Percentiles rank a stretch among this genome's conserved stretches.
Conservation (phyloP, 2,113 vertebrate species). For the Cyphomyrus discorhynchus region DNA sequence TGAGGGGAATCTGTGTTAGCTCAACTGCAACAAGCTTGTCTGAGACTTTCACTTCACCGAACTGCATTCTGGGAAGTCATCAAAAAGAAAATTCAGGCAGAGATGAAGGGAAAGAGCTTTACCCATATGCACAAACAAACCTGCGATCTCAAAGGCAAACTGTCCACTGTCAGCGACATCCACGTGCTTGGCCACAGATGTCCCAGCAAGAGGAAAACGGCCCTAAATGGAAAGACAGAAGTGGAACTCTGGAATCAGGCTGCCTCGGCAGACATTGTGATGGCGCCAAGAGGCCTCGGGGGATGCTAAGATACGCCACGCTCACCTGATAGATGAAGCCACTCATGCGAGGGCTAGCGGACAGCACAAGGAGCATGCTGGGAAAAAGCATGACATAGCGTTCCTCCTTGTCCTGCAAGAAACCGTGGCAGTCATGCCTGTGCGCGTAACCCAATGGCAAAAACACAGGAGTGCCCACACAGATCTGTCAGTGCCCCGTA, state of each 20-base stretch:
- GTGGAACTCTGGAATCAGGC: not conserved
- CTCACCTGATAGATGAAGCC: slow-evolving; percentile 95
- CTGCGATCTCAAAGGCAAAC: slow-evolving; percentile 84
- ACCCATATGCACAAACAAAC: slow-evolving; percentile 51
- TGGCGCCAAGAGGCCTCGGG: not conserved
- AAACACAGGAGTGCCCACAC: not conserved
- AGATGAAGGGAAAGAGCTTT: not conserved
- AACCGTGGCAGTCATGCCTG: slow-evolving; percentile 1
- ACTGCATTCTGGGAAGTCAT: not conserved
- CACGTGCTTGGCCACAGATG: slow-evolving; percentile 70
- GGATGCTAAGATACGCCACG: not conserved
- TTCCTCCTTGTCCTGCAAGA: slow-evolving; percentile 84
- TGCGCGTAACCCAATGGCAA: not conserved
- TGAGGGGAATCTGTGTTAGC: not conserved
- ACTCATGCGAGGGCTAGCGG: slow-evolving; percentile 92
- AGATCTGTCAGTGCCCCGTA: not conserved
- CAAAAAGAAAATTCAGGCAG: not conserved
- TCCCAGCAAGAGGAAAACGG: slow-evolving; percentile 71
- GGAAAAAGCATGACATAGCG: slow-evolving; percentile 90
- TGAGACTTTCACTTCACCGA: not conserved
- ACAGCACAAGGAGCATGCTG: slow-evolving; percentile 78
- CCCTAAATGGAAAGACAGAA: slow-evolving; percentile 56
- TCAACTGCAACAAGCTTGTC: not conserved
- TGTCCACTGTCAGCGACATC: slow-evolving; percentile 77
- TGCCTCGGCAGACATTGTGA: not conserved